phyloP scores from a whole-genome alignment of 2,888 invertebrate species.

The Pharmacophagus antenor region DNA sequence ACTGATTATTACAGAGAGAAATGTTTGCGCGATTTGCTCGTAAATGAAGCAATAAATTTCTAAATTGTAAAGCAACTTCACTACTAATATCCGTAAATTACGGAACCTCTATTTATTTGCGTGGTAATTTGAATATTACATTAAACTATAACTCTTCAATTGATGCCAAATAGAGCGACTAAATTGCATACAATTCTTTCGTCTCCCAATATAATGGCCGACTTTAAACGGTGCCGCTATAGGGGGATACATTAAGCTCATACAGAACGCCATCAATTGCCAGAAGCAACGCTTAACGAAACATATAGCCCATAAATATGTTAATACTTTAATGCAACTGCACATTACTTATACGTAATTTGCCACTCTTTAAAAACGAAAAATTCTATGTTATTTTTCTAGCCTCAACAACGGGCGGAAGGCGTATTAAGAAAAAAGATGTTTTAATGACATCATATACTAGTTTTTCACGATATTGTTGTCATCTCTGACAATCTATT shows the following conservation, averaged over 20 bases:
- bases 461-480: no score
- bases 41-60: no score
- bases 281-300: conserved; percentile 54
- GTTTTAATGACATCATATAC: no score
- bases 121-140: no score
- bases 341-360: conserved; percentile 77
- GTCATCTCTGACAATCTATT: no score
- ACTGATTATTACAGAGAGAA: no score
- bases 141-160: not conserved
- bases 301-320: conserved; percentile 78
- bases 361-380: conserved; percentile 72
- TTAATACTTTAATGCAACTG: conserved; percentile 76
- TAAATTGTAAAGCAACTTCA: no score
- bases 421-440: conserved; percentile 7
- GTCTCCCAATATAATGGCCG: conserved; percentile 46
- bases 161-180: conserved; percentile 11
- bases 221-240: conserved; percentile 42
- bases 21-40: no score
- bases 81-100: no score
- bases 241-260: conserved; percentile 53
- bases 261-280: conserved; percentile 66
- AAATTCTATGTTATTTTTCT: conserved; percentile 50
- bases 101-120: no score
- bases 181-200: conserved; percentile 11
- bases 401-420: conserved; percentile 34